Evolutionary conservation across 2,888 invertebrate species (phyloP).

Genomic region (Uloborus plumipes): DNA sequence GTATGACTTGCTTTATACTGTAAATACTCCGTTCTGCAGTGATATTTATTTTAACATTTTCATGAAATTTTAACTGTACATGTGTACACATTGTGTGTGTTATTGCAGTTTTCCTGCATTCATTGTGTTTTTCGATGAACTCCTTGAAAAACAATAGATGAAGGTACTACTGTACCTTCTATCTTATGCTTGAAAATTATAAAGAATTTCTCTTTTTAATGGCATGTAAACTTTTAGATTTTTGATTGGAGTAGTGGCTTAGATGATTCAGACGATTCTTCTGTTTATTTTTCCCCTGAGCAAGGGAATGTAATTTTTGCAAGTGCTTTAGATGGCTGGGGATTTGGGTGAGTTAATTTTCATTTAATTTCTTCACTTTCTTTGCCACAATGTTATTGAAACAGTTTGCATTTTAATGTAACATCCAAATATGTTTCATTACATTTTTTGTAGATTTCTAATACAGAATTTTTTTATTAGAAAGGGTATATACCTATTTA

Average conservation of each 20-base stretch:
- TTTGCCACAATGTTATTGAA: background rate
- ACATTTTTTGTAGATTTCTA: background rate
- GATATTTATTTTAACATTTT: too few species aligned
- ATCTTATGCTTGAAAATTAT: background rate
- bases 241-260: conserved; percentile 84
- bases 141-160: too few species aligned
- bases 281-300: conserved; percentile 92
- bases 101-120: too few species aligned
- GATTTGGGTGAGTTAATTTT: conserved; percentile 75
- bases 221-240: conserved; percentile 64
- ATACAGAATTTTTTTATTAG: too few species aligned
- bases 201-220: background rate
- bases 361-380: too few species aligned
- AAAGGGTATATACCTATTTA: too few species aligned
- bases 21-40: too few species aligned
- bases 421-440: background rate
- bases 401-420: background rate
- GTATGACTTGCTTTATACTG: too few species aligned
- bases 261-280: conserved; percentile 87
- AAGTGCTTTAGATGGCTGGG: conserved; percentile 97
- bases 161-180: background rate
- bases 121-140: too few species aligned
- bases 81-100: too few species aligned
- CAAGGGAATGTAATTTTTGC: conserved; percentile 96
- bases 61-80: too few species aligned